Evolutionary conservation across 1,140 invertebrate genomes (phyloP).

Genomic region (Cotesia vestalis): DNA sequence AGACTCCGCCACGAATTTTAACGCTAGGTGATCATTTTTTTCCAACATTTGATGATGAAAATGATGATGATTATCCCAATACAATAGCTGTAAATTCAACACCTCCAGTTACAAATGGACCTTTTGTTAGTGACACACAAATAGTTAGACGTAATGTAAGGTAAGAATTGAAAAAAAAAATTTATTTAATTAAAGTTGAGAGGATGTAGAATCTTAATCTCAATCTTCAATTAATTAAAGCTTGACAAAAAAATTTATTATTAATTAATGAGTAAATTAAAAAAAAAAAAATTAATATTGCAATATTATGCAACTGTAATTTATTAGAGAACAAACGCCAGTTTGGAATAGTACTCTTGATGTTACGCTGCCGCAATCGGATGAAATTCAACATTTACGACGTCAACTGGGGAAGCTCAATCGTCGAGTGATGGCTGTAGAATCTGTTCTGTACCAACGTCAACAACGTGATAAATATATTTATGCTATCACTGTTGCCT

Average conservation of each 20-base stretch:
- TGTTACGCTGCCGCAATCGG: constrained; percentile 75
- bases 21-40: constrained; percentile 84
- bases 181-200: too few relatives aligned
- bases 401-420: constrained; percentile 85
- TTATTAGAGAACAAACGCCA: constrained; percentile 72
- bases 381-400: constrained; percentile 83
- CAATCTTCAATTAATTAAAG: too few relatives aligned
- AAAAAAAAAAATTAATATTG: constrained; percentile 3
- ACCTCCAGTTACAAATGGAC: constrained; percentile 36
- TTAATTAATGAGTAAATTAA: background rate
- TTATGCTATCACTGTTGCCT: constrained; percentile 81
- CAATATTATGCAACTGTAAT: constrained; percentile 1
- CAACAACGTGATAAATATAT: constrained; percentile 85
- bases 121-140: constrained; percentile 51
- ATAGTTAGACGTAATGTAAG: constrained; percentile 46
- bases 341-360: constrained; percentile 66
- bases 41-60: constrained; percentile 75
- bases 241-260: too few relatives aligned
- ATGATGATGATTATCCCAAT: constrained; percentile 46
- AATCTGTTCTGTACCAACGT: constrained; percentile 80
- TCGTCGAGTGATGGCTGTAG: constrained; percentile 83
- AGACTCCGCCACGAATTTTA: constrained; percentile 83
- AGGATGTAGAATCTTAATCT: too few relatives aligned
- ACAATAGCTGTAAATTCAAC: constrained; percentile 42
- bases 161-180: constrained; percentile 39